Conservation (phyloP, 2,113 vertebrate species). For the Corydoras sp. region DNA sequence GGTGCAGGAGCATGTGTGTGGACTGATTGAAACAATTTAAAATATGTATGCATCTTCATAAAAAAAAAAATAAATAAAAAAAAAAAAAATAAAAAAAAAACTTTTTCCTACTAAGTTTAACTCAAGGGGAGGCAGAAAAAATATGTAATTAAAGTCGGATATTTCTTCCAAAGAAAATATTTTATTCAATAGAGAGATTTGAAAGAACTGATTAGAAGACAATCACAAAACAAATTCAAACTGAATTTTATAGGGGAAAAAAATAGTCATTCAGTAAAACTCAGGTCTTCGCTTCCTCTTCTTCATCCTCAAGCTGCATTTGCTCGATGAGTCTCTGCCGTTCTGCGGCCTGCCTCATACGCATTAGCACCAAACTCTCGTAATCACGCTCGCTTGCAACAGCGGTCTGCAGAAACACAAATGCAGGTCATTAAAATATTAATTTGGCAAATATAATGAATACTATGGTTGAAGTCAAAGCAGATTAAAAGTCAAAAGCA, state of each 20-base stretch:
- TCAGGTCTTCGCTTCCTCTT: slow-evolving; percentile 59
- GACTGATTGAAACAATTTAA: slow-evolving; percentile 12
- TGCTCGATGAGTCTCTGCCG: slow-evolving; percentile 84
- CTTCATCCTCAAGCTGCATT: slow-evolving; percentile 80
- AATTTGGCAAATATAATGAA: too few species aligned
- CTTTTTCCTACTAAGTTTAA: slow-evolving; percentile 7
- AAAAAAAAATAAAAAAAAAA: too few species aligned
- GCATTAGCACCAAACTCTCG: slow-evolving; percentile 95
- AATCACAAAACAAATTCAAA: background rate
- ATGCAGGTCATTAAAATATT: too few species aligned
- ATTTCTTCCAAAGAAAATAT: slow-evolving; percentile 8
- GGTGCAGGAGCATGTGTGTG: slow-evolving; percentile 35
- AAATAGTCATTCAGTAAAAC: background rate
- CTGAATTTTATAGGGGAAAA: background rate
- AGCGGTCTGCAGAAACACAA: slow-evolving; percentile 56
- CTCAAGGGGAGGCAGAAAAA: slow-evolving; percentile 1
- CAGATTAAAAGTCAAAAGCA: too few species aligned
- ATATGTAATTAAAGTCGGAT: slow-evolving; percentile 6
- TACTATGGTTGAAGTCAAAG: too few species aligned
- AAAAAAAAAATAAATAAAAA: background rate
- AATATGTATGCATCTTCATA: slow-evolving; percentile 4
- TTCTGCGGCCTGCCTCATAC: slow-evolving; percentile 89
- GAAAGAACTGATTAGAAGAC: background rate
- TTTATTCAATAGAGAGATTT: slow-evolving; percentile 29
- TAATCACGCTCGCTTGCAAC: slow-evolving; percentile 82